These are phyloP conservation scores for Bombus soroeensis DNA, from an alignment of 1,140 invertebrate genomes.

Conservation along the genomic window DNA sequence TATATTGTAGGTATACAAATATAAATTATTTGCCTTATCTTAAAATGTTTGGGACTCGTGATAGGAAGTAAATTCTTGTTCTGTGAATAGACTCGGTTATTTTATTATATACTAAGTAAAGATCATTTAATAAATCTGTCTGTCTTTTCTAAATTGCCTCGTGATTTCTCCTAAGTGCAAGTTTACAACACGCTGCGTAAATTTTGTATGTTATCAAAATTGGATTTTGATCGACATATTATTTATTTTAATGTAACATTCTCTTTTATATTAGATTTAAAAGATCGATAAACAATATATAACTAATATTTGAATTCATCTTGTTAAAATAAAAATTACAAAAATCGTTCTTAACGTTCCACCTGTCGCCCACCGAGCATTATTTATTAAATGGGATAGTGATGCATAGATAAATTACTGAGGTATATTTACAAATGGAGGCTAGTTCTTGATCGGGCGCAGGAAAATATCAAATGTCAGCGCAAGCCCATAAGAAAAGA, in stretches of 20 bases:
- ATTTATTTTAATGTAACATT: background rate
- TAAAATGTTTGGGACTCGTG: slow-evolving; percentile 42
- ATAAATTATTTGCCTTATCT: slow-evolving; percentile 69
- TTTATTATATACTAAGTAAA: slow-evolving; percentile 54
- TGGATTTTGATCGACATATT: background rate
- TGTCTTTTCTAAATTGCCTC: slow-evolving; percentile 8
- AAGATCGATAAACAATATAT: slow-evolving; percentile 8
- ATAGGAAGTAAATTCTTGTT: slow-evolving; percentile 43
- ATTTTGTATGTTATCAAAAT: slow-evolving; percentile 22
- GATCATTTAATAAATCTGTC: slow-evolving; percentile 34
- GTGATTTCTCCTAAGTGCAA: slow-evolving; percentile 5
- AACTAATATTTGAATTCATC: slow-evolving; percentile 20
- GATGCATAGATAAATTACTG: slow-evolving; percentile 52
- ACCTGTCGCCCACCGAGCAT: background rate
- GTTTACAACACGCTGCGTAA: background rate
- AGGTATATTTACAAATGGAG: slow-evolving; percentile 61
- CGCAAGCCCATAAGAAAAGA: background rate
- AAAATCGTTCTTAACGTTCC: slow-evolving; percentile 34
- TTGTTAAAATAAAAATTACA: slow-evolving; percentile 34
- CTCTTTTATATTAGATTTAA: background rate
- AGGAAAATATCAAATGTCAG: slow-evolving; percentile 52
- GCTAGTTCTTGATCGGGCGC: slow-evolving; percentile 40
- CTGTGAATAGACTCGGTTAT: slow-evolving; percentile 39
- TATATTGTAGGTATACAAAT: slow-evolving; percentile 62
- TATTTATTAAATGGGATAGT: slow-evolving; percentile 43